Conservation (phyloP, 2,888 invertebrate genomes). For the Osmoderma eremita region DNA sequence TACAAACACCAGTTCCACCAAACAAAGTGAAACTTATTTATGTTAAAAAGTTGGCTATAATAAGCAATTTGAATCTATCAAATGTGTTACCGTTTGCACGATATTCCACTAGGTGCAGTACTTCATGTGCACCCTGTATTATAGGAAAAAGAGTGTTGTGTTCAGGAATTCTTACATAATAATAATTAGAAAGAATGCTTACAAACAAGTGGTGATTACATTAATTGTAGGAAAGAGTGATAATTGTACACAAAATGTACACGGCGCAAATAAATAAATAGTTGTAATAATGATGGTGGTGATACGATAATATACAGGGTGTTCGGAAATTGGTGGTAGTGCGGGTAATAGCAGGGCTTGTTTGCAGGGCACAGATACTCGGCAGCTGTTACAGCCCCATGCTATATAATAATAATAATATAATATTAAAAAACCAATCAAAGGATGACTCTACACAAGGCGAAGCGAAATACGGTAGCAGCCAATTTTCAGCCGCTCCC, state of each 20-base stretch:
- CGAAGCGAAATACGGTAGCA: slow-evolving; percentile 50
- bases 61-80: too few species aligned
- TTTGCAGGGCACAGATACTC: slow-evolving; percentile 56
- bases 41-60: too few species aligned
- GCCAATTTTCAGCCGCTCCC: slow-evolving; percentile 46
- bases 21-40: too few species aligned
- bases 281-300: not conserved
- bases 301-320: slow-evolving; percentile 24
- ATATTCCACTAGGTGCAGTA: too few species aligned
- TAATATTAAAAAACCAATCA: slow-evolving; percentile 40
- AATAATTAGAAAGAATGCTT: too few species aligned
- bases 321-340: slow-evolving; percentile 43
- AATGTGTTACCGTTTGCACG: too few species aligned
- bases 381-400: slow-evolving; percentile 52
- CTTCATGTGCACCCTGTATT: too few species aligned
- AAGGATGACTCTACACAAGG: slow-evolving; percentile 46
- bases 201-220: too few species aligned
- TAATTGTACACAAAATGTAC: not conserved
- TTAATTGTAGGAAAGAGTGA: slow-evolving; percentile 7
- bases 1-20: too few species aligned
- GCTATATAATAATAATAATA: slow-evolving; percentile 44
- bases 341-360: slow-evolving; percentile 55
- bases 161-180: too few species aligned
- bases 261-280: slow-evolving; percentile 16
- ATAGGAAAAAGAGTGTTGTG: too few species aligned